A percentile compares a stretch with the other conserved stretches of the same genome.
Conservation (phyloP, 2,888 invertebrate species). For the Epirrhoe tristata region DNA sequence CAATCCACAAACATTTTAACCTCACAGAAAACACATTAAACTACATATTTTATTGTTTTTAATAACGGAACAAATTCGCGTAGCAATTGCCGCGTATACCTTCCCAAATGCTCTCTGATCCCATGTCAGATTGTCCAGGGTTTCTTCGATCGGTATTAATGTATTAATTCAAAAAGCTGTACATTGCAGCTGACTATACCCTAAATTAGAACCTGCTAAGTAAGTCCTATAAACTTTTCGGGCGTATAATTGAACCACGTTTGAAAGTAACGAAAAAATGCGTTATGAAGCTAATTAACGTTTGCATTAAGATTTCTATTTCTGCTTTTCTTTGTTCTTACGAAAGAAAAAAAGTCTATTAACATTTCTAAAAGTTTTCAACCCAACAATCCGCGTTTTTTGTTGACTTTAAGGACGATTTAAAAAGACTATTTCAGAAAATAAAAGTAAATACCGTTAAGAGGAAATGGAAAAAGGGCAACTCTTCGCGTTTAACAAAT, state of each 20-base stretch:
- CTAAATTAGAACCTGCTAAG: neutral
- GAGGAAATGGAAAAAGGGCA: neutral
- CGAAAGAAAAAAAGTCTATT: slow-evolving; percentile 8
- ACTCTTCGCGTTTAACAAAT: neutral
- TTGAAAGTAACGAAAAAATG: slow-evolving; percentile 24
- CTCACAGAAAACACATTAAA: neutral
- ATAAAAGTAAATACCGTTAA: neutral
- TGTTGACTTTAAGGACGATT: neutral
- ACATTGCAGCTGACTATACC: too few relatives aligned
- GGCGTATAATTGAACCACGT: slow-evolving; percentile 23
- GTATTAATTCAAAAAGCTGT: too few relatives aligned
- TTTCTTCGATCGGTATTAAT: too few relatives aligned
- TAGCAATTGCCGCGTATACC: too few relatives aligned
- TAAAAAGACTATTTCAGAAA: neutral
- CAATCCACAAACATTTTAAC: neutral
- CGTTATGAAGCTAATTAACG: slow-evolving; percentile 30
- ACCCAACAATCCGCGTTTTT: neutral
- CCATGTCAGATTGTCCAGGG: too few relatives aligned
- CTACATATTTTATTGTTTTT: too few relatives aligned
- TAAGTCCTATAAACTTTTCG: slow-evolving; percentile 13
- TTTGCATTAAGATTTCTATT: slow-evolving; percentile 25
- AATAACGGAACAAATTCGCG: too few relatives aligned
- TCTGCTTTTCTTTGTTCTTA: slow-evolving; percentile 17
- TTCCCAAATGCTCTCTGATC: too few relatives aligned
- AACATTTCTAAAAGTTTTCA: slow-evolving; percentile 6